phyloP scores from a whole-genome alignment of 2,888 invertebrate species.

The Idaea straminata region DNA sequence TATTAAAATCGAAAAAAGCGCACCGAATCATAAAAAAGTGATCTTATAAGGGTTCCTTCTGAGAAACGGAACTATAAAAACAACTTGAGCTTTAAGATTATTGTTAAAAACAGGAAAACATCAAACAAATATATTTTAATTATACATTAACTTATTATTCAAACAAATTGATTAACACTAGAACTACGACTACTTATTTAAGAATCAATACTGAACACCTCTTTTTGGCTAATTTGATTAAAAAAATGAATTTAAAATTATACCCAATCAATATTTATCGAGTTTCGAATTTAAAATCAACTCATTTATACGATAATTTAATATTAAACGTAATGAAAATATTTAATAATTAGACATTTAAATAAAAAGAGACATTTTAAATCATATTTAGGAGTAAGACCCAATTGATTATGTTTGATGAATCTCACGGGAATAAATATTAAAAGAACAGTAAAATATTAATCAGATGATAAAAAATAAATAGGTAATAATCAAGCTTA shows the following conservation, averaged over 20 bases:
- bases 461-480: not conserved
- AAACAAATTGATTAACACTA: slow-evolving; percentile 9
- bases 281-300: slow-evolving; percentile 1
- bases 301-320: not conserved
- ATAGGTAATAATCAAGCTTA: not conserved
- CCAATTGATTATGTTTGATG: not conserved
- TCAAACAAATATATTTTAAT: not conserved
- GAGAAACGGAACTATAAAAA: not conserved
- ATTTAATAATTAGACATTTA: not conserved
- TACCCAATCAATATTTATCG: slow-evolving; percentile 8
- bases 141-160: not conserved
- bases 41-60: too few relatives aligned
- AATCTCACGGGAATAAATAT: not conserved
- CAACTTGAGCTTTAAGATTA: not conserved
- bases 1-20: not conserved
- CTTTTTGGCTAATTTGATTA: slow-evolving; percentile 52
- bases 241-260: slow-evolving; percentile 23
- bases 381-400: not conserved
- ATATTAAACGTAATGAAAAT: not conserved
- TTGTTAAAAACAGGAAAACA: not conserved
- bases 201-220: slow-evolving; percentile 60
- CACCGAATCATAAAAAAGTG: not conserved
- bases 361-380: not conserved
- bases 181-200: slow-evolving; percentile 32
- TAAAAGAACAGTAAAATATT: not conserved